Percentiles rank a stretch among this genome's conserved stretches.
Conservation (phyloP, 2,113 vertebrate species). For the Anseranas semipalmata region DNA sequence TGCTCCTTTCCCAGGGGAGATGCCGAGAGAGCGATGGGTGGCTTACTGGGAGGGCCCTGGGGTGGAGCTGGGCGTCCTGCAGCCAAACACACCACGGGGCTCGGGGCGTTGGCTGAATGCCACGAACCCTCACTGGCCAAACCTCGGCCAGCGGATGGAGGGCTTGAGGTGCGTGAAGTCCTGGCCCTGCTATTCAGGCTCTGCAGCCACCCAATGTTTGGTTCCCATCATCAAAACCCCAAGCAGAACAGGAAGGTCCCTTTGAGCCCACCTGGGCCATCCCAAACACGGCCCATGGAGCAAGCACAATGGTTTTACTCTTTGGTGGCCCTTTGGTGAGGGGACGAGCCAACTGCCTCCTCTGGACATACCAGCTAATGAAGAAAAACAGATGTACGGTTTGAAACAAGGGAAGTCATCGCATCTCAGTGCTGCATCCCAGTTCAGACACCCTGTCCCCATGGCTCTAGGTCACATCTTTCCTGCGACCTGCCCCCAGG, state of each 20-base stretch:
- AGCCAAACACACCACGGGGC: background rate
- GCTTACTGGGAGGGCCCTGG: background rate
- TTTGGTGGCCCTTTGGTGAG: background rate
- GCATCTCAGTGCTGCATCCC: background rate
- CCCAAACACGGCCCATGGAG: background rate
- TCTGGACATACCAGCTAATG: background rate
- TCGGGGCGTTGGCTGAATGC: rapidly evolving
- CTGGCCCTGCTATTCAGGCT: too few relatives aligned
- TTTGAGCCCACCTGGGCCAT: background rate
- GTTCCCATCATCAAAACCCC: background rate
- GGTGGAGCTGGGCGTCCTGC: background rate
- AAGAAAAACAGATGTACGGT: background rate
- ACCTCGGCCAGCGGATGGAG: background rate
- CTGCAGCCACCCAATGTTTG: background rate
- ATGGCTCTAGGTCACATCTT: background rate
- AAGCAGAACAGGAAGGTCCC: background rate
- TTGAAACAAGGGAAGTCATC: background rate
- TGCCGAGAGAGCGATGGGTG: rapidly evolving
- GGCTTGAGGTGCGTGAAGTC: background rate
- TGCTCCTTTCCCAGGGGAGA: background rate
- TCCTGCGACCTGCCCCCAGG: background rate
- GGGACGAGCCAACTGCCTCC: background rate
- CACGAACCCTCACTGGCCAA: background rate
- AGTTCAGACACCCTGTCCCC: background rate
- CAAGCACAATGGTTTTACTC: rapidly evolving